Base-by-base conservation (phyloP, 2,888 invertebrate species). In the Mesorhabditis belari region DNA sequence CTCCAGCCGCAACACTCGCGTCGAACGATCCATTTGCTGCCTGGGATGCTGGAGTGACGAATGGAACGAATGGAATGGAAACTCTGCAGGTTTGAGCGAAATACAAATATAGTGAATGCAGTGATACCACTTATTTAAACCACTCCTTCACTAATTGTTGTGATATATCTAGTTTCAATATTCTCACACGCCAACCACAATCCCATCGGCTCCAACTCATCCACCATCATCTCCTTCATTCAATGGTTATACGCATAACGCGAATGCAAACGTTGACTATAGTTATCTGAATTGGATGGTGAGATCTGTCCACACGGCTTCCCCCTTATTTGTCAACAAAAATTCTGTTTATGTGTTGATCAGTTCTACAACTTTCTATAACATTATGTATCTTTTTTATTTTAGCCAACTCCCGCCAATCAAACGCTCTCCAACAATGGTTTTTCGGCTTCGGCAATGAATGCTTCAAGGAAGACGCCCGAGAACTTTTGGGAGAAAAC, bases 401-500 rank as follows among this genome's bases (percentile, higher is more conserved):
- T 35, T 35, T n/a, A 35, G 44, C 44, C 44, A 17, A 35, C 44
- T n/a, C 44, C 44, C 44, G 44, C 44, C 44, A 35, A 35, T n/a
- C 12, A n/a, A 35, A 53, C 63, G 17, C 55, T 26, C 5, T 55
- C 55, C 26, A 60, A 55, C 0, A 28, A 50, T 4, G 49, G 27
- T 19, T 24, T 17, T 17, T 9, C 26, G 24, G 28, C 60, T 17
- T n/a, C 44, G 55, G 29, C 49, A 49, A 12, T 49, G 29, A 27
- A 5, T 27, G 55, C 52, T 17, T 49, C n/a, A 51, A 61, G 70
- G 9, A 94, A 93, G 84, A 93, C 92, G 57, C 94, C 95, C 3
- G 91, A 92, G 75, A 88, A 90, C 78, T 98, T 98, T 87, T 98
- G 58, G 96, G 96, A 52, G 93, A 93, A 84, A 95, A 98, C 85